These are phyloP conservation scores for Netta rufina DNA, from an alignment of 2,797 vertebrate species.

Conservation along the genomic window DNA sequence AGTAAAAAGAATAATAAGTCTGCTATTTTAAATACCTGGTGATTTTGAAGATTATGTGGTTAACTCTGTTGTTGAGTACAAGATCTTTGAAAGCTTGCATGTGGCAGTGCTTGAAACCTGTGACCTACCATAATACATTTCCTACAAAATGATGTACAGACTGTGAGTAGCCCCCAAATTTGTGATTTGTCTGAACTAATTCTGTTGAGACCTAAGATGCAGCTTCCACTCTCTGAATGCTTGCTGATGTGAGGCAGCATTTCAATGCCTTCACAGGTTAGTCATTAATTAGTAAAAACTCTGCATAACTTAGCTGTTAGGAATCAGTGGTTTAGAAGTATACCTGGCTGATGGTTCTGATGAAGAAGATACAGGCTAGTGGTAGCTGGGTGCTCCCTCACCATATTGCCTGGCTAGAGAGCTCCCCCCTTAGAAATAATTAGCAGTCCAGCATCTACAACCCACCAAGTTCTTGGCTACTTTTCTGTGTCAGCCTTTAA, in stretches of 20 bases:
- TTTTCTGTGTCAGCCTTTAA: not conserved
- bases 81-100: too few species aligned
- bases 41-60: too few species aligned
- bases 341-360: not conserved
- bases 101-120: too few species aligned
- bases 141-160: too few species aligned
- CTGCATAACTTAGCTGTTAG: not conserved
- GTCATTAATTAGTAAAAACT: not conserved
- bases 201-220: not conserved
- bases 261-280: rapidly evolving
- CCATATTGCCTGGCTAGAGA: not conserved
- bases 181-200: too few species aligned
- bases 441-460: not conserved
- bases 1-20: too few species aligned
- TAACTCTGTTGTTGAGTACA: too few species aligned
- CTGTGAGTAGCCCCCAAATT: too few species aligned
- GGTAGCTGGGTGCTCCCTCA: not conserved
- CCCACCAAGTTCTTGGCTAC: not conserved
- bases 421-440: not conserved
- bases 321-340: not conserved
- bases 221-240: not conserved
- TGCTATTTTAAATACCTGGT: too few species aligned
- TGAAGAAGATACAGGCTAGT: not conserved
- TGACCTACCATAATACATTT: too few species aligned
- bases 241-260: not conserved